A percentile compares a stretch with the other conserved stretches of the same genome.
Conservation (phyloP, 2,113 vertebrate species). For the Antechinus stuartii region DNA sequence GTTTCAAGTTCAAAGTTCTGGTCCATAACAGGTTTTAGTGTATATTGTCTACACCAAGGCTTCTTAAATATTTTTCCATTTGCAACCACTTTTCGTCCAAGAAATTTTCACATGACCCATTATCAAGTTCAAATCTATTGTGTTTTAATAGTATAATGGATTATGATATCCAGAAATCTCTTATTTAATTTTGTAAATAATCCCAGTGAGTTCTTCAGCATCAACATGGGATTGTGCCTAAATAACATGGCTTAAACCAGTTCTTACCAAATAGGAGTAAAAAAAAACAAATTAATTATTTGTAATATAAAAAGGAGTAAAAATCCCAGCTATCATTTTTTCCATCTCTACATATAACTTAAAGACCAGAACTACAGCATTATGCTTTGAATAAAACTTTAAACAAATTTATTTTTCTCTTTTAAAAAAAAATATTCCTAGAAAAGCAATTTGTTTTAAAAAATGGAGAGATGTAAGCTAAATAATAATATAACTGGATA, state of each 20-base stretch:
- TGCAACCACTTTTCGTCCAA: too few relatives aligned
- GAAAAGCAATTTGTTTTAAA: neutral
- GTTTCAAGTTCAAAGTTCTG: too few relatives aligned
- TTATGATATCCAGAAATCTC: conserved; percentile 25
- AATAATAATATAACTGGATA: neutral
- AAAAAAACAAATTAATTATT: neutral
- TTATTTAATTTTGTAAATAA: neutral
- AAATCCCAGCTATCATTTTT: neutral
- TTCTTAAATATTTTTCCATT: too few relatives aligned
- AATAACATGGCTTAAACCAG: neutral
- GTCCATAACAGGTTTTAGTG: too few relatives aligned
- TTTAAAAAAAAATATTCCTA: neutral
- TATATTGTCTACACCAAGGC: too few relatives aligned
- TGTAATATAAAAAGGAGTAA: neutral
- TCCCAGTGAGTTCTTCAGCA: neutral
- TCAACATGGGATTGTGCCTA: neutral
- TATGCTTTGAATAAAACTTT: neutral
- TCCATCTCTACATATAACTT: neutral
- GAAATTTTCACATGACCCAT: too few relatives aligned
- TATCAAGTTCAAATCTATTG: conserved; percentile 3
- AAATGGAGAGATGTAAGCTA: neutral
- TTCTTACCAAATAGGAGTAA: too few relatives aligned
- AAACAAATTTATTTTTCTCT: neutral
- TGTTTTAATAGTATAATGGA: conserved; percentile 14
- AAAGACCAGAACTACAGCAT: neutral